Percentiles rank a stretch among this genome's conserved stretches.
Conservation (phyloP, 2,888 invertebrate species). For the Himalopsyche kuldschensis region DNA sequence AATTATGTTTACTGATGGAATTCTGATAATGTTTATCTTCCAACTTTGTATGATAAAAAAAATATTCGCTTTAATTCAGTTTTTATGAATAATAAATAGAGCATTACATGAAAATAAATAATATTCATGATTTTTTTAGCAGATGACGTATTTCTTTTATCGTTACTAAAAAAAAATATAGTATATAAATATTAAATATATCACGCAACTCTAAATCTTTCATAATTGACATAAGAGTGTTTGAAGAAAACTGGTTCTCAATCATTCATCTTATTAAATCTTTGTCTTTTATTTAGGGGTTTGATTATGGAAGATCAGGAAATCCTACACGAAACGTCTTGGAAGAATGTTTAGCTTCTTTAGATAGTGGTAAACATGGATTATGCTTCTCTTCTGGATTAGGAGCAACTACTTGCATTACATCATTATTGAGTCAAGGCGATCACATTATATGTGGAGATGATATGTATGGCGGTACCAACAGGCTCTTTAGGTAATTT, state of each 20-base stretch:
- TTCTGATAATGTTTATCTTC: not conserved
- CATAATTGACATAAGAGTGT: no score
- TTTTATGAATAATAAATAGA: not conserved
- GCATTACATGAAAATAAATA: not conserved
- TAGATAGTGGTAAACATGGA: slow-evolving; percentile 88
- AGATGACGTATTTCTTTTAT: not conserved
- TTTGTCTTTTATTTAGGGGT: slow-evolving; percentile 66
- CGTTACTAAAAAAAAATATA: no score
- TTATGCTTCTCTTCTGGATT: slow-evolving; percentile 87
- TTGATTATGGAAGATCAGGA: slow-evolving; percentile 89
- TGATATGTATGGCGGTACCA: slow-evolving; percentile 95
- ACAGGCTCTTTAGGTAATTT: slow-evolving; percentile 64
- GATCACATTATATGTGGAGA: slow-evolving; percentile 91
- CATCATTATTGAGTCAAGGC: slow-evolving; percentile 75
- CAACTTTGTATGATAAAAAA: not conserved
- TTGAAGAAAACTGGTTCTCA: no score
- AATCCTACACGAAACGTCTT: slow-evolving; percentile 91
- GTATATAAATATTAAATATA: no score
- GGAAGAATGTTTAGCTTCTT: slow-evolving; percentile 84
- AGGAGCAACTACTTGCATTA: slow-evolving; percentile 78
- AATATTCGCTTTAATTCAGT: no score
- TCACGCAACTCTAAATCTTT: no score
- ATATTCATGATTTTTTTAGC: not conserved
- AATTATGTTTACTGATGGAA: not conserved
- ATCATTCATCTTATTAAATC: slow-evolving; percentile 31